Evolutionary conservation across 1,140 invertebrate species (phyloP).

Genomic region (Hormaphis cornu): DNA sequence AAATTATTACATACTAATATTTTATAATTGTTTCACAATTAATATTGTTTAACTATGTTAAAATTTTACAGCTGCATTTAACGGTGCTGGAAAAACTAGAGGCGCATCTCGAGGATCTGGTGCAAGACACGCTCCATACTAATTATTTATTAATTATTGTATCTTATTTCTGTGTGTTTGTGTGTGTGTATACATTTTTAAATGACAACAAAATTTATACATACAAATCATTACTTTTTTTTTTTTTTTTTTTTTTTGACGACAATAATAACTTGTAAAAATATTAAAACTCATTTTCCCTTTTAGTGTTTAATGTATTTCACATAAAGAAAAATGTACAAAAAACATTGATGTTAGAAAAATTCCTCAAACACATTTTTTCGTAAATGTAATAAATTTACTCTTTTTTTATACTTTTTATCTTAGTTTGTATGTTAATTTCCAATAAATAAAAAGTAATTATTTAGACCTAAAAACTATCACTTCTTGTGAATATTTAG

Average conservation of each 20-base stretch:
- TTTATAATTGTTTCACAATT: background rate
- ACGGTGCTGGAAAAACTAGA: slow-evolving; percentile 24
- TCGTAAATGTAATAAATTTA: slow-evolving; percentile 12
- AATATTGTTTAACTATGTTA: background rate
- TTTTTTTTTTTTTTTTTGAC: slow-evolving; percentile 23
- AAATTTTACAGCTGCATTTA: slow-evolving; percentile 22
- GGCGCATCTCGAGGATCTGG: slow-evolving; percentile 39
- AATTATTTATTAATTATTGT: slow-evolving; percentile 25
- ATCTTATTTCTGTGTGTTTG: slow-evolving; percentile 9
- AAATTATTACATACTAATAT: background rate
- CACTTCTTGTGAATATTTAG: background rate
- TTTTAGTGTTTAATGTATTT: slow-evolving; percentile 10
- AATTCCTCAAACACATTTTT: slow-evolving; percentile 12
- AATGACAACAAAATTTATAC: slow-evolving; percentile 15
- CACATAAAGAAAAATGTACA: slow-evolving; percentile 24
- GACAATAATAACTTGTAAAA: slow-evolving; percentile 19
- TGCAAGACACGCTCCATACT: slow-evolving; percentile 44
- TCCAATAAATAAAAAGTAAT: slow-evolving; percentile 22
- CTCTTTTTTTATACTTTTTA: slow-evolving; percentile 23
- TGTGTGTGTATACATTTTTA: slow-evolving; percentile 27
- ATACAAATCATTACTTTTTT: slow-evolving; percentile 27
- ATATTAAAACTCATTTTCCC: background rate
- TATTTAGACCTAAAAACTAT: slow-evolving; percentile 13
- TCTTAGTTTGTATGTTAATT: slow-evolving; percentile 6
- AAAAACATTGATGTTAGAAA: slow-evolving; percentile 10